Percentiles rank a stretch among this genome's conserved stretches.
Evolutionary conservation across 2,113 vertebrate species (phyloP).

Genomic region (Carlito syrichta): DNA sequence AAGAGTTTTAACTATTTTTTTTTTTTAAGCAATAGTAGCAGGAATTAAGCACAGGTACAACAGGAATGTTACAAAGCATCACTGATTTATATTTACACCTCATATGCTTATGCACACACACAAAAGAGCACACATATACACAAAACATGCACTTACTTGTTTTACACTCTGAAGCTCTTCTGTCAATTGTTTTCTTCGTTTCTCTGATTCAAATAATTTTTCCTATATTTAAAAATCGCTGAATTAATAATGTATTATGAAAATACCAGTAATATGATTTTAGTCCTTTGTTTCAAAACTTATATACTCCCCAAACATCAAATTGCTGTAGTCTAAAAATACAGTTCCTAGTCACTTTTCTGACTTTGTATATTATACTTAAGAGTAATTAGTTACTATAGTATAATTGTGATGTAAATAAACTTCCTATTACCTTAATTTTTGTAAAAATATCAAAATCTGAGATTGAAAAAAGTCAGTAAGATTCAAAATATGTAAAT

Average conservation of each 20-base stretch:
- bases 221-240: slow-evolving; percentile 80
- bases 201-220: slow-evolving; percentile 87
- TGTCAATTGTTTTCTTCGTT: slow-evolving; percentile 83
- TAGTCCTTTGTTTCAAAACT: background rate
- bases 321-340: background rate
- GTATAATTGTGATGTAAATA: background rate
- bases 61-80: background rate
- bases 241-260: slow-evolving; percentile 34
- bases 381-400: background rate
- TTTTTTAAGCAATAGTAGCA: background rate
- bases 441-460: background rate
- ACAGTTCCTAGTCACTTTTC: background rate
- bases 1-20: background rate
- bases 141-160: slow-evolving; percentile 82
- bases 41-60: background rate
- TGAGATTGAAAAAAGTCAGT: background rate
- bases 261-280: background rate
- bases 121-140: background rate
- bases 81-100: background rate
- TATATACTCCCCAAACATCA: background rate
- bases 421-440: background rate
- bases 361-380: background rate
- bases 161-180: slow-evolving; percentile 88
- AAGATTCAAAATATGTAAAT: background rate
- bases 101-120: background rate